Percentiles rank a stretch among this genome's conserved stretches.
Evolutionary conservation across 2,888 invertebrate genomes (phyloP).

Genomic region (Leptinotarsa peninsularis): DNA sequence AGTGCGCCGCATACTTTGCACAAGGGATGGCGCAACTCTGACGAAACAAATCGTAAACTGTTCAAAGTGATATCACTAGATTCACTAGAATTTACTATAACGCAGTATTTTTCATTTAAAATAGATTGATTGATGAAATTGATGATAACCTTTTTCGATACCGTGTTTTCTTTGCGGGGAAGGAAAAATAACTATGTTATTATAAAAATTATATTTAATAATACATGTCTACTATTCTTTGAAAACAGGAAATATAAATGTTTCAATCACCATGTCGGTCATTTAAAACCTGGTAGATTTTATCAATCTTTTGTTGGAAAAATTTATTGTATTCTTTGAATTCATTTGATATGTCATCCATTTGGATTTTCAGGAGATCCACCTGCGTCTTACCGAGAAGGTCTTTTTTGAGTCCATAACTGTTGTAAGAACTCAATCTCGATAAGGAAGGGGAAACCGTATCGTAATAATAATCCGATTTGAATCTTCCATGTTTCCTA

Average conservation of each 20-base stretch:
- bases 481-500: constrained; percentile 60
- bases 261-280: constrained; percentile 29
- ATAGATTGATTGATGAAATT: too few relatives aligned
- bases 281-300: constrained; percentile 39
- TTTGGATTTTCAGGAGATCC: constrained; percentile 45
- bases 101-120: too few relatives aligned
- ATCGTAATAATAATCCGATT: constrained; percentile 38
- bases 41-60: too few relatives aligned
- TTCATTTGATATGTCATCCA: constrained; percentile 55
- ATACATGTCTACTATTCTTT: background rate
- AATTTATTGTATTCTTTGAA: constrained; percentile 52
- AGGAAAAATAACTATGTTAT: background rate
- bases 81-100: too few relatives aligned
- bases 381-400: constrained; percentile 35
- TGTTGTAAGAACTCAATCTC: constrained; percentile 53
- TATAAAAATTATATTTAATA: constrained; percentile 10
- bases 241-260: background rate
- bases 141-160: too few relatives aligned
- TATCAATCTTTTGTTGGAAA: constrained; percentile 55
- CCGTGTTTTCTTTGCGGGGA: background rate
- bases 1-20: too few relatives aligned
- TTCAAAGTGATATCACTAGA: too few relatives aligned
- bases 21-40: too few relatives aligned
- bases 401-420: constrained; percentile 31
- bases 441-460: constrained; percentile 49